Conservation (phyloP, 2,888 invertebrate genomes). For the Resseliella maxima region DNA sequence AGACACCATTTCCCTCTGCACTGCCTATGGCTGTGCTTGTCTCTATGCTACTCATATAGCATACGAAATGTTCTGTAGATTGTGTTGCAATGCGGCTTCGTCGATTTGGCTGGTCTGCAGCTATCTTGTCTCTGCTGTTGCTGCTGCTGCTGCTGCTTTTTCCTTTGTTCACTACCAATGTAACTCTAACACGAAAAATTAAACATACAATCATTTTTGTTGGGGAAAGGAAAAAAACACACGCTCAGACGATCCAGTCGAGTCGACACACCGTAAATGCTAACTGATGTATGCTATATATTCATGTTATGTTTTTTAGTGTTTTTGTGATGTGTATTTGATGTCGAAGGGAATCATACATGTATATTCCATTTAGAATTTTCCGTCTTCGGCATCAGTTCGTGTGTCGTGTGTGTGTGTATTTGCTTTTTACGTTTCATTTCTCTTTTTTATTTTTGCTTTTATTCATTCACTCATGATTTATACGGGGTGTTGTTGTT, state of each 20-base stretch:
- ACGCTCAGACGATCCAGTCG: conserved; percentile 14
- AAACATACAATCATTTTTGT: conserved; percentile 10
- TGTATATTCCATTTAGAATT: conserved; percentile 53
- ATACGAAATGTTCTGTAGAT: neutral
- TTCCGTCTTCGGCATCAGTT: conserved; percentile 7
- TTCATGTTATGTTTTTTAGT: neutral
- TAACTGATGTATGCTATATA: neutral
- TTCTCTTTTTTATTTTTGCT: neutral
- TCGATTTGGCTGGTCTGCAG: neutral
- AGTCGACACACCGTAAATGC: neutral
- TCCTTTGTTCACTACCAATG: neutral
- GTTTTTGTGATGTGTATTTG: conserved; percentile 34
- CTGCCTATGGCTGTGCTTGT: conserved; percentile 16
- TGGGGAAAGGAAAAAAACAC: too few species aligned
- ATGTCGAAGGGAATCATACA: conserved; percentile 37
- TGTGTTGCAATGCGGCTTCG: conserved; percentile 43
- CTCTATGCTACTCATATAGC: neutral
- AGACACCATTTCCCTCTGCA: neutral
- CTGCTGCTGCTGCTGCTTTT: too few species aligned
- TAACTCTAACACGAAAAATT: neutral
- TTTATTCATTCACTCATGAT: neutral
- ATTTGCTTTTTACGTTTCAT: neutral
- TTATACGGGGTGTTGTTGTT: neutral
- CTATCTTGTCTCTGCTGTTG: conserved; percentile 34
- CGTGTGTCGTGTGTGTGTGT: neutral